Percentiles rank a stretch among this genome's conserved stretches.
phyloP scores from a whole-genome alignment of 1,140 invertebrate species.

The Drosophila kepulauana region DNA sequence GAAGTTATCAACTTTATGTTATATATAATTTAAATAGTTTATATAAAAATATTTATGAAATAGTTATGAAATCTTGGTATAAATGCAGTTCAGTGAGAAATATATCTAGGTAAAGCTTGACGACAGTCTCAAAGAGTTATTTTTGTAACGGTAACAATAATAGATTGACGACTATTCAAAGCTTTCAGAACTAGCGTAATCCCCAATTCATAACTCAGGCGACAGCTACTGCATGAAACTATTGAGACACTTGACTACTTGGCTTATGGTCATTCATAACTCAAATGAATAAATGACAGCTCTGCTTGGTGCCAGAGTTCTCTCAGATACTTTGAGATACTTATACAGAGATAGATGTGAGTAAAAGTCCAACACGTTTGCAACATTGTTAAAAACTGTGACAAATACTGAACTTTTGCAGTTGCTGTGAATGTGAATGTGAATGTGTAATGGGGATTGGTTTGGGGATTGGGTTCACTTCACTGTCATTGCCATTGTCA shows the following conservation, averaged over 20 bases:
- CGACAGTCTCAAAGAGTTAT: not conserved
- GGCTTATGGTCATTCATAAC: constrained; percentile 23
- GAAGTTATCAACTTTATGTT: too few species aligned
- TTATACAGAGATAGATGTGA: constrained; percentile 13
- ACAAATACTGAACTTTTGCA: constrained; percentile 54
- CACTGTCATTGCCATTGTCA: constrained; percentile 52
- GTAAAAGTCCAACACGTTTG: constrained; percentile 33
- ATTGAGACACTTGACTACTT: constrained; percentile 13
- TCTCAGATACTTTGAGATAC: not conserved
- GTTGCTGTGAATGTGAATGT: constrained; percentile 32
- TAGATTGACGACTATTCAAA: not conserved
- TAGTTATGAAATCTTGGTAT: too few species aligned
- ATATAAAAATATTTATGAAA: too few species aligned
- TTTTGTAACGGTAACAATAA: not conserved
- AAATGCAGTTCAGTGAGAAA: not conserved
- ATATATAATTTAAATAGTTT: too few species aligned
- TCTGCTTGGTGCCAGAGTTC: constrained; percentile 3
- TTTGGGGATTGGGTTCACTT: constrained; percentile 17
- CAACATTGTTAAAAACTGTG: constrained; percentile 44
- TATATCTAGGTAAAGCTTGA: not conserved
- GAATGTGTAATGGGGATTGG: constrained; percentile 11
- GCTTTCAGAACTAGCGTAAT: not conserved
- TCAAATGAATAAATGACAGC: constrained; percentile 21
- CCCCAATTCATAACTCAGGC: constrained; percentile 27
- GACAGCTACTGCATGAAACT: constrained; percentile 16